Evolutionary conservation across 2,113 vertebrate species (phyloP).

Genomic region (Takifugu flavidus): DNA sequence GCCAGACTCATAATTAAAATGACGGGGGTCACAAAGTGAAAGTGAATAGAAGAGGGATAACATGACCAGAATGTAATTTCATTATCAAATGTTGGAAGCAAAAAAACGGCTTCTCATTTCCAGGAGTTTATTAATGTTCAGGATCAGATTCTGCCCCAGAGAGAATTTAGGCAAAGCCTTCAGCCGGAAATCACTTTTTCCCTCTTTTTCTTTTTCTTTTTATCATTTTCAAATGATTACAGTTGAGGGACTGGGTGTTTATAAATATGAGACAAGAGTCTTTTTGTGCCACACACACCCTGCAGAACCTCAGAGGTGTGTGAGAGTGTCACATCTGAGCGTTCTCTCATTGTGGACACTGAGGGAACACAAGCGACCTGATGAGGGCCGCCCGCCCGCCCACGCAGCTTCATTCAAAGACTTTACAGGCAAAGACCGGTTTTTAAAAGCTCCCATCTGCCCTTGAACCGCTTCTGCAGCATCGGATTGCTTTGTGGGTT

Average conservation of each 20-base stretch:
- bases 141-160: constrained; percentile 35
- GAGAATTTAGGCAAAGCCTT: constrained; percentile 18
- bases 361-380: constrained; percentile 18
- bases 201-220: constrained; percentile 4
- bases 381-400: constrained; percentile 13
- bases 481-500: not conserved
- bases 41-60: constrained; percentile 2
- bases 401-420: constrained; percentile 10
- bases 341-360: constrained; percentile 28
- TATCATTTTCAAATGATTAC: constrained; percentile 27
- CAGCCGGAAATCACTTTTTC: constrained; percentile 41
- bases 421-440: not conserved
- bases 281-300: constrained; percentile 13
- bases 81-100: constrained; percentile 31
- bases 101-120: constrained; percentile 23
- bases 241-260: constrained; percentile 25
- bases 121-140: constrained; percentile 37
- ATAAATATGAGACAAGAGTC: constrained; percentile 7
- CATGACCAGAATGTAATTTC: constrained; percentile 27
- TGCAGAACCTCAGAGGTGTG: constrained; percentile 6
- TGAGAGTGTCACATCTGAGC: not conserved
- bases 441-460: constrained; percentile 9
- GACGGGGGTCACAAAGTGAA: not conserved
- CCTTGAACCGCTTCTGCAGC: not conserved
- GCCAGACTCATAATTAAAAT: constrained; percentile 10